phyloP scores from a whole-genome alignment of 2,797 vertebrate species.

The Propithecus perrieri region DNA sequence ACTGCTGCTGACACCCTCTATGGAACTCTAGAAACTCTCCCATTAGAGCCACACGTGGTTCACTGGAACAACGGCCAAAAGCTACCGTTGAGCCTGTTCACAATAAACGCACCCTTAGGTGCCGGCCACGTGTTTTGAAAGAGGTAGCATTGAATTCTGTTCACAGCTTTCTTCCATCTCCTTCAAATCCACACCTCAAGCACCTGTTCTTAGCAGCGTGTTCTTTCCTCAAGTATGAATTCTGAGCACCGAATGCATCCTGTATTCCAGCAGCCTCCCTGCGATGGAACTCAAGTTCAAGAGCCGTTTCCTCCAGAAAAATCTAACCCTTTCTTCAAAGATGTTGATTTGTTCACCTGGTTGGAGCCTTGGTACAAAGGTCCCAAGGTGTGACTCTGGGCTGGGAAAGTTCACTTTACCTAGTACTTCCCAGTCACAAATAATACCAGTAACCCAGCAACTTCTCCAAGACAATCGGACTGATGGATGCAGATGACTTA shows the following conservation, averaged over 20 bases:
- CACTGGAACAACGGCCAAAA: neutral
- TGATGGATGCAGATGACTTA: neutral
- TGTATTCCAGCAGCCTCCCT: neutral
- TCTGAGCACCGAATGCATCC: neutral
- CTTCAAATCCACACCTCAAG: neutral
- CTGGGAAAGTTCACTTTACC: neutral
- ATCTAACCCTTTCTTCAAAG: neutral
- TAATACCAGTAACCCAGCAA: neutral
- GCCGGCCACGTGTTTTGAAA: neutral
- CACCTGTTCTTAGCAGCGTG: neutral
- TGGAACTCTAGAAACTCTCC: neutral
- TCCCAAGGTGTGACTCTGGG: neutral
- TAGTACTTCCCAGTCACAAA: neutral
- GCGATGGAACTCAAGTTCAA: neutral
- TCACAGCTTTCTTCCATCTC: neutral
- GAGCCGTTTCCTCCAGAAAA: constrained; percentile 24
- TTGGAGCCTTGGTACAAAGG: neutral
- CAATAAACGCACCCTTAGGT: too few species aligned
- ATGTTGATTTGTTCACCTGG: neutral
- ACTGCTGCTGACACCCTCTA: neutral
- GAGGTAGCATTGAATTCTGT: neutral
- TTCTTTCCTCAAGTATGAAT: neutral
- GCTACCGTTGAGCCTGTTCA: neutral
- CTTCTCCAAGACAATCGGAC: neutral
- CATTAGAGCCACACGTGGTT: neutral